Conservation (phyloP, 2,797 vertebrate species). For the Echiichthys vipera region DNA sequence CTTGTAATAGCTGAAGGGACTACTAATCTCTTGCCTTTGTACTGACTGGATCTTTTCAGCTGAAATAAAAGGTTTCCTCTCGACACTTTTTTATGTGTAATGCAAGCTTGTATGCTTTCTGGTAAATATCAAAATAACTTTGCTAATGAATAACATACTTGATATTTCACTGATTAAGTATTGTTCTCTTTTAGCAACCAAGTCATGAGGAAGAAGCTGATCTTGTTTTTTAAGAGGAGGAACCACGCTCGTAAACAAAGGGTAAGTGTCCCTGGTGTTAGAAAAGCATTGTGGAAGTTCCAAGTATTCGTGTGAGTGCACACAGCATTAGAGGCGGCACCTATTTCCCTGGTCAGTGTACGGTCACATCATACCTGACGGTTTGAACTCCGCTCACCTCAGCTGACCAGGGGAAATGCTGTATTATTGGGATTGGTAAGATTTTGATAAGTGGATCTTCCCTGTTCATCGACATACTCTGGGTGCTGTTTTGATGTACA, state of each 20-base stretch:
- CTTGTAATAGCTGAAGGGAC: neutral
- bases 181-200: constrained; percentile 91
- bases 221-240: constrained; percentile 99
- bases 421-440: neutral
- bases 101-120: neutral
- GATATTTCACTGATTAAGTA: constrained; percentile 11
- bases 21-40: neutral
- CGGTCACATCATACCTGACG: constrained; percentile 10
- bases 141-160: neutral
- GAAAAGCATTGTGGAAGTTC: constrained; percentile 22
- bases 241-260: constrained; percentile 99
- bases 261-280: constrained; percentile 82
- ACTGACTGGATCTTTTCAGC: neutral
- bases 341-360: constrained; percentile 3
- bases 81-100: neutral
- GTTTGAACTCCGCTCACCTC: constrained; percentile 30
- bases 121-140: neutral
- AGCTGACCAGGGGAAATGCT: constrained; percentile 3
- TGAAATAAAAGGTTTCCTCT: neutral
- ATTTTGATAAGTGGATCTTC: neutral
- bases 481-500: too few species aligned
- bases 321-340: neutral
- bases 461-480: constrained; percentile 1
- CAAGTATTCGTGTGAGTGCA: constrained; percentile 27
- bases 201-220: constrained; percentile 99